Evolutionary conservation across 1,140 invertebrate genomes (phyloP), one percentile per base, ranked within the genome.

Genomic region (Zophobas atratus): DNA sequence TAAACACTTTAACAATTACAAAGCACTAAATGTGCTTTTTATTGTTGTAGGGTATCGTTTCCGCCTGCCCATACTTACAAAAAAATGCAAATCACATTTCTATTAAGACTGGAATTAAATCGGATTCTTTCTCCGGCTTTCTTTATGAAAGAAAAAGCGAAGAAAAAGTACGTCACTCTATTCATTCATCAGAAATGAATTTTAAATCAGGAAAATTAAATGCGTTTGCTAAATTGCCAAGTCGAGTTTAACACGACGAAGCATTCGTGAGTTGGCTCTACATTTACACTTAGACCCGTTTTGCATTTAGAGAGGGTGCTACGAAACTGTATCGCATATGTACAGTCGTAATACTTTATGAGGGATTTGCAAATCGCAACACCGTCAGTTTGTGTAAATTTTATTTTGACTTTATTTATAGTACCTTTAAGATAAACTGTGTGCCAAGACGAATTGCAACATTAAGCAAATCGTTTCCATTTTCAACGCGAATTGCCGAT

Each of bases 201-300:
- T 67, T 67, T 67, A 67, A 67, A 67, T 67, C 60, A 41, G 39
- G 38, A 67, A 67, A 67, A 67, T 67, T 67, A 67, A 67, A 67
- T 67, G 60, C 60, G 39, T 67, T 67, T 46, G 39, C 38, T 67
- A 67, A 67, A 67, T 67, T 67, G 60, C 60, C 60, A 67, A 67
- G 60, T 67, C 60, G 60, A 67, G 39, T 67, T 67, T 67, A 46
- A 67, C 60, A 67, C 60, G 60, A 67, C 38, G 20, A 41, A 67
- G 33, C 60, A 46, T 67, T 67, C 60, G 43, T 43, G 43, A 43
- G 60, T 39, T 8, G 38, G 60, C n/a, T 67, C 33, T 67, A 67
- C 49, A 51, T 51, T 51, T 51, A 51, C 49, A 51, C 60, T 67
- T 67, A 39, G 39, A 67, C 60, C 43, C 60, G 60, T 67, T 67